Conservation (phyloP, 2,888 invertebrate genomes). For the Chloromyia formosa region DNA sequence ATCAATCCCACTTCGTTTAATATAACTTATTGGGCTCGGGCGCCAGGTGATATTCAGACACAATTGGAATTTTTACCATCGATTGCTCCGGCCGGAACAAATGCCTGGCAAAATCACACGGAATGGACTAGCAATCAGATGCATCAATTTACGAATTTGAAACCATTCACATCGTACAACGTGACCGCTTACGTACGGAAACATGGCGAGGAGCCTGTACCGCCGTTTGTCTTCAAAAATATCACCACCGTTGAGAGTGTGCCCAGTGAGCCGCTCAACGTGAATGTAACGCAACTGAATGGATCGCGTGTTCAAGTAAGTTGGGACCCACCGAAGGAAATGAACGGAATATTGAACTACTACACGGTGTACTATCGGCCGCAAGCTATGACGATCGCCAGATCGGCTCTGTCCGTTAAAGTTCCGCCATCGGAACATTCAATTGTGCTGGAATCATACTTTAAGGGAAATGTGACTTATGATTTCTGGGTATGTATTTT, state of each 20-base stretch:
- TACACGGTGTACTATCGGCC: constrained; percentile 76
- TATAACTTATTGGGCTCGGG: constrained; percentile 71
- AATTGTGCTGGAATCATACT: constrained; percentile 50
- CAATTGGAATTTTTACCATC: constrained; percentile 74
- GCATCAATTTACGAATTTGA: constrained; percentile 71
- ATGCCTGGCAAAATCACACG: constrained; percentile 68
- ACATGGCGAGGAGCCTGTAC: constrained; percentile 65
- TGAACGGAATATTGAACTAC: constrained; percentile 70
- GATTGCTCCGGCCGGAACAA: constrained; percentile 65
- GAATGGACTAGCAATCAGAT: constrained; percentile 71
- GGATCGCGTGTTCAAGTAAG: constrained; percentile 72
- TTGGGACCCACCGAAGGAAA: constrained; percentile 74
- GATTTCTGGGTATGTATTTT: constrained; percentile 53
- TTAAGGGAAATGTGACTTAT: constrained; percentile 53
- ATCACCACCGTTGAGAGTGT: constrained; percentile 76
- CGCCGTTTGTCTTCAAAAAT: constrained; percentile 71
- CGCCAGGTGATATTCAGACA: constrained; percentile 56
- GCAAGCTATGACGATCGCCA: constrained; percentile 68
- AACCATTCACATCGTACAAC: constrained; percentile 79
- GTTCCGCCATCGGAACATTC: constrained; percentile 50
- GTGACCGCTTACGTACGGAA: constrained; percentile 78
- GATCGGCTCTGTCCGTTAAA: constrained; percentile 49
- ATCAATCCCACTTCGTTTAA: constrained; percentile 72
- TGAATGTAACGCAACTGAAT: constrained; percentile 72
- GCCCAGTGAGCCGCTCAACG: constrained; percentile 74